Base-by-base conservation (phyloP, 2,888 invertebrate species). In the Syritta pipiens region DNA sequence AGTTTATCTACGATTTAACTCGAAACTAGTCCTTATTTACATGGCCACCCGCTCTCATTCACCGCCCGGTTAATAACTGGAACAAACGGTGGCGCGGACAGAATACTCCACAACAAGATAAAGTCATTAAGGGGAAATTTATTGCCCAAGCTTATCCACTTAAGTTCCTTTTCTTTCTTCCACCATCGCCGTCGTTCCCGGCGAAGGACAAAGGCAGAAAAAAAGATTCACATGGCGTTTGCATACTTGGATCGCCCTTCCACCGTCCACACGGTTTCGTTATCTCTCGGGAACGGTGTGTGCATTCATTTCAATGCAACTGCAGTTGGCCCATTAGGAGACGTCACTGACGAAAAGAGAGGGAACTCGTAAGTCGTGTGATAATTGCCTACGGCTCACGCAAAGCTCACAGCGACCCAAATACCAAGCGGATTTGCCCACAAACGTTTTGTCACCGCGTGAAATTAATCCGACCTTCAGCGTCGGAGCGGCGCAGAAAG, bases 51-150 rank as follows among this genome's bases (percentile, higher is more conserved):
- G n/a, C n/a, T n/a, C n/a, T n/a, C n/a, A n/a, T n/a, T n/a, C n/a
- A n/a, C n/a, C 42, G 17, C 24, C 42, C 3, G n/a, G 22, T 32
- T 24, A 30, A 46, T 24, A 59, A 59, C 44, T 46, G 10, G 30
- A 22, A 44, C 44, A 59, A 24, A 59, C 22, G n/a, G n/a, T n/a
- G n/a, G 32, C 59, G 49, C 20, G 57, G 42, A 32, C 44, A 49
- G 44, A 32, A 59, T 49, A 51, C 20, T 44, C 44, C 35, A 51
- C 49, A 40, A 42, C 37, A 62, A 62, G 60, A 62, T 28, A 28
- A 71, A 62, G 69, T 71, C 69, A 71, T 71, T 53, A 71, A 62
- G 40, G 10, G 0, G 35, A 60, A n/a, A 71, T 62, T 71, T 71
- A 71, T 71, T 53, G 20, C 53, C 35, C 12, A 26, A 32, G 69